phyloP scores from a whole-genome alignment of 2,113 vertebrate genomes.

The Phyllopteryx taeniolatus region DNA sequence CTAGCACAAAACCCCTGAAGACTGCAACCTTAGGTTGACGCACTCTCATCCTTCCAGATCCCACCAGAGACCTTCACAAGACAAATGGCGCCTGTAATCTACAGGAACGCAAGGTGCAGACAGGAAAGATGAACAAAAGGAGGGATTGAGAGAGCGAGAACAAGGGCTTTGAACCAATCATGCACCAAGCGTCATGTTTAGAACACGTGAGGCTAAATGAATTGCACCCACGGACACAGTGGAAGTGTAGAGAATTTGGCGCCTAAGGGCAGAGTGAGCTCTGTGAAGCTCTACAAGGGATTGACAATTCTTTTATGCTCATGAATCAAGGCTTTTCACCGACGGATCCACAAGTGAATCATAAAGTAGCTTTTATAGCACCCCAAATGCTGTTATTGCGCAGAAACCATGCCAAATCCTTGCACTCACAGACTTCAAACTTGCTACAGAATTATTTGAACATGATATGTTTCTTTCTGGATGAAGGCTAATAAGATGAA shows the following conservation, averaged over 20 bases:
- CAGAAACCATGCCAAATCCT: not conserved
- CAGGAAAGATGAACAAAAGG: slow-evolving; percentile 46
- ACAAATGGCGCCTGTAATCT: slow-evolving; percentile 56
- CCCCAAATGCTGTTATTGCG: slow-evolving; percentile 16
- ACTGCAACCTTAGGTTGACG: slow-evolving; percentile 36
- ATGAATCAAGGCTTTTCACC: slow-evolving; percentile 22
- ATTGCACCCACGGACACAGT: slow-evolving; percentile 31
- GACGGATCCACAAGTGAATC: slow-evolving; percentile 15
- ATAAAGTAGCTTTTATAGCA: slow-evolving; percentile 16
- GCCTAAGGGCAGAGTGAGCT: slow-evolving; percentile 11
- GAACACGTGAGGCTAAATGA: slow-evolving; percentile 34
- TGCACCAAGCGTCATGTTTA: slow-evolving; percentile 44
- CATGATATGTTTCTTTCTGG: not conserved
- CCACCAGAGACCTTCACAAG: slow-evolving; percentile 32
- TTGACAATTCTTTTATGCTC: slow-evolving; percentile 13
- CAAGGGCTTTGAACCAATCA: slow-evolving; percentile 25
- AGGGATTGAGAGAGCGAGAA: slow-evolving; percentile 20
- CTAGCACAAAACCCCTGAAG: slow-evolving; percentile 37
- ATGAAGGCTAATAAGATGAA: too few relatives aligned
- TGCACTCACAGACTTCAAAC: not conserved
- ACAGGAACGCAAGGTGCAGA: slow-evolving; percentile 44
- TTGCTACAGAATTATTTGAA: not conserved
- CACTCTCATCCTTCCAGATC: slow-evolving; percentile 23
- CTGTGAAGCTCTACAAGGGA: slow-evolving; percentile 12
- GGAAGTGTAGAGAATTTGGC: slow-evolving; percentile 25